phyloP scores from a whole-genome alignment of 2,797 vertebrate species.

The Pantherophis vulpinus region DNA sequence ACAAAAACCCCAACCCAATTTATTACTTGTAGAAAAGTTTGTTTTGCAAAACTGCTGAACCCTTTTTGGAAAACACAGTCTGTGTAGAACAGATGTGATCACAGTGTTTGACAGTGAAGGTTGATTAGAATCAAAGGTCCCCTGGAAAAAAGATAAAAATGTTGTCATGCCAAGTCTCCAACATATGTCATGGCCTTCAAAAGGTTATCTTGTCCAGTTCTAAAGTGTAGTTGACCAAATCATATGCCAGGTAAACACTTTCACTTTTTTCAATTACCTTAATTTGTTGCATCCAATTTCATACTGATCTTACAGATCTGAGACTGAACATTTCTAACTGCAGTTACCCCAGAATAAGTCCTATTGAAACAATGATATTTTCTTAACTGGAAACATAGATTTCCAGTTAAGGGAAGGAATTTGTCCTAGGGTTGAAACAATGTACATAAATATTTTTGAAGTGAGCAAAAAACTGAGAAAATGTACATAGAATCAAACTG shows the following conservation, averaged over 20 bases:
- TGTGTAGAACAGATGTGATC: background rate
- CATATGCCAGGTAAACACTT: slow-evolving; percentile 24
- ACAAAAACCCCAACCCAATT: background rate
- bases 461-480: background rate
- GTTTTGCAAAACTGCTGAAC: background rate
- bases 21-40: background rate
- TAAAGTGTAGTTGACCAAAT: slow-evolving; percentile 28
- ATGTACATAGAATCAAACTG: background rate
- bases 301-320: background rate
- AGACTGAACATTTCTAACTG: background rate
- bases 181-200: slow-evolving; percentile 46
- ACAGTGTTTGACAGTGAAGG: slow-evolving; percentile 10
- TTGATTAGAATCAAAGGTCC: slow-evolving; percentile 37
- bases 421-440: background rate
- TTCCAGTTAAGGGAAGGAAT: too few species aligned
- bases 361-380: background rate
- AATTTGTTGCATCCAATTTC: too few species aligned
- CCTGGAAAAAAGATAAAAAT: slow-evolving; percentile 18
- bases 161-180: slow-evolving; percentile 36
- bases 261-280: background rate
- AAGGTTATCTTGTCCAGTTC: slow-evolving; percentile 11
- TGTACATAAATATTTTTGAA: background rate
- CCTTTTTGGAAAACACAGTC: background rate
- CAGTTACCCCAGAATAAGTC: background rate
- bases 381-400: background rate